Conservation (phyloP, 30 jellyfish, hydroid and myxozoan genomes). For the Hydractinia symbiolongicarpus region DNA sequence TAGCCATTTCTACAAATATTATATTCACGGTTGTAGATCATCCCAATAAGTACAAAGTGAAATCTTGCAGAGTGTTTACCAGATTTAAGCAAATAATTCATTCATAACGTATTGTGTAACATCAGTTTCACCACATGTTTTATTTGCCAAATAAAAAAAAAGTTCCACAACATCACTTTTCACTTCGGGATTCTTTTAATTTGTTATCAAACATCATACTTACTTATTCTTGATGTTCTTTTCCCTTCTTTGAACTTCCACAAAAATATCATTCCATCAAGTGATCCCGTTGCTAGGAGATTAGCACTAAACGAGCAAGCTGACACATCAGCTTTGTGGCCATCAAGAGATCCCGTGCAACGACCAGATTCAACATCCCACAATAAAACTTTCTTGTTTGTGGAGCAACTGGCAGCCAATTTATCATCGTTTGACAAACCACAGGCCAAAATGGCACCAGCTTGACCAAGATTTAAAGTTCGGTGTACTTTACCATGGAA, state of each 20-base stretch:
- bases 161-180: too few relatives aligned
- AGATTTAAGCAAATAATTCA: too few relatives aligned
- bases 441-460: slow-evolving; percentile 62
- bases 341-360: slow-evolving; percentile 48
- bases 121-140: too few relatives aligned
- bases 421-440: slow-evolving; percentile 54
- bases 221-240: slow-evolving; percentile 66
- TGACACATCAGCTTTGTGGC: slow-evolving; percentile 80
- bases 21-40: too few relatives aligned
- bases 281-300: slow-evolving; percentile 69
- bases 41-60: too few relatives aligned
- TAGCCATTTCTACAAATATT: too few relatives aligned
- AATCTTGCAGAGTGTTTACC: too few relatives aligned
- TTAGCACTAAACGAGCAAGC: slow-evolving; percentile 69
- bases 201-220: neutral
- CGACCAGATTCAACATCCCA: slow-evolving; percentile 73
- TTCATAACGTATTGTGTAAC: too few relatives aligned
- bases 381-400: slow-evolving; percentile 57
- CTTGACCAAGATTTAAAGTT: slow-evolving; percentile 56
- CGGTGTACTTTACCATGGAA: slow-evolving; percentile 56
- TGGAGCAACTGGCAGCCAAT: slow-evolving; percentile 68
- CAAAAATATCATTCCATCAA: slow-evolving; percentile 63
- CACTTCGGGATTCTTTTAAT: too few relatives aligned
- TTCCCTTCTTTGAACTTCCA: slow-evolving; percentile 68
- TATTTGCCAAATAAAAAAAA: too few relatives aligned